Evolutionary conservation across 2,113 vertebrate genomes (phyloP).

Genomic region (Paradoxurus hermaphroditus): DNA sequence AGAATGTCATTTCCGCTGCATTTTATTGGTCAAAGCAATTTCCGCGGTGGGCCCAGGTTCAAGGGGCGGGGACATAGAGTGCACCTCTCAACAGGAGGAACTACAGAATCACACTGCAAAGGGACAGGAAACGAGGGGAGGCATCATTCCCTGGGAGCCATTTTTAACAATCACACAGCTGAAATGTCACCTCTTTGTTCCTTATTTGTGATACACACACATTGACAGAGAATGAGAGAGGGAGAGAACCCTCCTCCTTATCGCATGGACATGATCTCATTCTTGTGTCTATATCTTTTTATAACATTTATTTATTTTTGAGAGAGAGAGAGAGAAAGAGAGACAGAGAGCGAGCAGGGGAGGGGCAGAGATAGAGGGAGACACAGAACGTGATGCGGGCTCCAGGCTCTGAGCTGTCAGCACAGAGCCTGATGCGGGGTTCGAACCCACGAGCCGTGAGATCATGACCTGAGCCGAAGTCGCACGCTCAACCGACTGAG

Average conservation of each 20-base stretch:
- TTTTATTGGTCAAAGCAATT: conserved; percentile 31
- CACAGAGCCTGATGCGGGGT: too few species aligned
- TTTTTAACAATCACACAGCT: conserved; percentile 1
- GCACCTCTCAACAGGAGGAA: not conserved
- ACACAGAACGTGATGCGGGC: too few species aligned
- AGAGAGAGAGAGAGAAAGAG: too few species aligned
- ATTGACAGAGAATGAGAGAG: not conserved
- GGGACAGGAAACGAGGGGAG: not conserved
- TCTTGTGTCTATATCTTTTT: not conserved
- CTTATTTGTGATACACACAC: not conserved
- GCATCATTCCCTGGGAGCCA: not conserved
- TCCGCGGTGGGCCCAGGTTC: not conserved
- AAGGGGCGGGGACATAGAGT: not conserved
- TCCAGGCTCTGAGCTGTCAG: too few species aligned
- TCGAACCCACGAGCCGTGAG: too few species aligned
- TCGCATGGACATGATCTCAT: not conserved
- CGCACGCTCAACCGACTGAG: too few species aligned
- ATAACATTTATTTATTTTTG: too few species aligned
- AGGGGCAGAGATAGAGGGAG: too few species aligned
- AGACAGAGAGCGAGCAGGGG: too few species aligned
- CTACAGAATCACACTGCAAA: not conserved
- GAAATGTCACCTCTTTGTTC: not conserved
- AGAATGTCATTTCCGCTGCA: not conserved
- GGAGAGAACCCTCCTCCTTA: not conserved
- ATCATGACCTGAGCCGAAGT: too few species aligned